phyloP scores from a whole-genome alignment of 2,113 vertebrate genomes.

The Anthoscopus minutus region DNA sequence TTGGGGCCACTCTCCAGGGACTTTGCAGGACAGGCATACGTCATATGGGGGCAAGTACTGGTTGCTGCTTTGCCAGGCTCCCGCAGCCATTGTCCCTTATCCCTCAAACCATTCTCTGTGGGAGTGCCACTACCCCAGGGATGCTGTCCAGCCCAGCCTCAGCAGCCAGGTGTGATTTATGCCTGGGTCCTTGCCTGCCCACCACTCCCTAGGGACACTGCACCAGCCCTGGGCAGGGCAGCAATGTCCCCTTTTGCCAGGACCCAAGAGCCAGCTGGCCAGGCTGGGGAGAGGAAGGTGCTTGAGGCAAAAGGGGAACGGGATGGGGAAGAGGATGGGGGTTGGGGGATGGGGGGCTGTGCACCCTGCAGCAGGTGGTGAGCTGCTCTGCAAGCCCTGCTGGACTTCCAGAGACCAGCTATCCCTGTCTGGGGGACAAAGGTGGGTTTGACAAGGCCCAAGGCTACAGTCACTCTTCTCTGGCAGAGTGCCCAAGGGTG shows the following conservation, averaged over 20 bases:
- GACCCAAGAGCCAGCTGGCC: background rate
- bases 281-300: fast-evolving
- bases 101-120: background rate
- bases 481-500: background rate
- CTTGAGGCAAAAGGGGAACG: background rate
- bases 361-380: background rate
- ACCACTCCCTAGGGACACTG: fast-evolving
- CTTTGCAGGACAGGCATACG: fast-evolving
- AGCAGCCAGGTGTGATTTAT: background rate
- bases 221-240: fast-evolving
- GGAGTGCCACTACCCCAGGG: background rate
- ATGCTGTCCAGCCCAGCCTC: background rate
- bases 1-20: background rate
- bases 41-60: fast-evolving
- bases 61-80: background rate
- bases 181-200: background rate
- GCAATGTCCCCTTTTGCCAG: background rate
- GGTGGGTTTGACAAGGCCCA: background rate
- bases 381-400: background rate
- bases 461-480: background rate
- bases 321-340: background rate
- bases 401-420: background rate
- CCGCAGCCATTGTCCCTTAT: background rate
- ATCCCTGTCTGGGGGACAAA: background rate
- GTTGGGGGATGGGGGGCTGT: background rate